Evolutionary conservation across 2,113 vertebrate species (phyloP).

Genomic region (Panurus biarmicus): DNA sequence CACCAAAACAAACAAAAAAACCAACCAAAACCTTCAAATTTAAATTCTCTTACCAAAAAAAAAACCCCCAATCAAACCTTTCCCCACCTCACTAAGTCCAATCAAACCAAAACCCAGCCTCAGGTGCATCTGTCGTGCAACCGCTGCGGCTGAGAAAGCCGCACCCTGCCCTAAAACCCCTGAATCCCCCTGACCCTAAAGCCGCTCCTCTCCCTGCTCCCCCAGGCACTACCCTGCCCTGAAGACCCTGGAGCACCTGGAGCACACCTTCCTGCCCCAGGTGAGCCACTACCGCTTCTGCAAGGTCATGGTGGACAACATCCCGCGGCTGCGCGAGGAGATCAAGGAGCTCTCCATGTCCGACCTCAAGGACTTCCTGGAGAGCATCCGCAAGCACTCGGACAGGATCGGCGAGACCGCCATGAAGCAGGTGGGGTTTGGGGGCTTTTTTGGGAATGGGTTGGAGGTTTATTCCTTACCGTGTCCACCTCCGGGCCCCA

Average conservation of each 20-base stretch:
- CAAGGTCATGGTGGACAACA: conserved; percentile 90
- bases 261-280: conserved; percentile 85
- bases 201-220: not conserved
- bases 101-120: too few relatives aligned
- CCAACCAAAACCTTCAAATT: not conserved
- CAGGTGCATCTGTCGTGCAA: too few relatives aligned
- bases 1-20: too few relatives aligned
- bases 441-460: too few relatives aligned
- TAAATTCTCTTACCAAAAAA: not conserved
- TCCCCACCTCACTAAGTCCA: not conserved
- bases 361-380: conserved; percentile 95
- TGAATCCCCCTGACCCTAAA: too few relatives aligned
- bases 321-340: conserved; percentile 83
- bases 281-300: conserved; percentile 95
- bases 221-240: conserved; percentile 91
- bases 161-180: too few relatives aligned
- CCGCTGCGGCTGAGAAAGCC: too few relatives aligned
- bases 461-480: too few relatives aligned
- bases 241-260: conserved; percentile 91
- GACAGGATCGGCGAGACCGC: conserved; percentile 94
- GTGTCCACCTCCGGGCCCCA: too few relatives aligned
- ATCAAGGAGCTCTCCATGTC: conserved; percentile 95
- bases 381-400: conserved; percentile 97
- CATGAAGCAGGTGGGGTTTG: conserved; percentile 94
- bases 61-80: not conserved